Evolutionary conservation across 2,888 invertebrate genomes (phyloP), one percentile per base, ranked within the genome.

Genomic region (Lydus trimaculatus): DNA sequence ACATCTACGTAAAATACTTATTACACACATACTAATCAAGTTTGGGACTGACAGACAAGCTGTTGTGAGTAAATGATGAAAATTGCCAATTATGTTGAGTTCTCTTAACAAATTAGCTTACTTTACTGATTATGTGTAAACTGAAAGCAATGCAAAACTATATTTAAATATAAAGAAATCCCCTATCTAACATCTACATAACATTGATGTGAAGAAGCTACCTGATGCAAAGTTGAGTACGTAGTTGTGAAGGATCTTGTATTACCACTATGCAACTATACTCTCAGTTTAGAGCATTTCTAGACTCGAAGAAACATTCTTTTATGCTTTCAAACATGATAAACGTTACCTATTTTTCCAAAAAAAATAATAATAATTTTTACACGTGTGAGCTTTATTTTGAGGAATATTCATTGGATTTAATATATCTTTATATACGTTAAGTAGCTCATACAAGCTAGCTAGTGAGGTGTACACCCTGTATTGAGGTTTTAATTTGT

Each of bases 381-480:
- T 61, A 70, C 76, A 72, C 72, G 74, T 76, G 75, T 76, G 73
- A 72, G 74, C 74, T 80, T 76, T 82, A 82, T 82, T 81, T 83
- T 82, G 79, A 81, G 72, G 75, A 73, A 68, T 69, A 78, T 67
- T 71, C 75, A 72, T 76, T 75, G 73, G 75, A 81, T 81, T 82
- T 80, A 74, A 73, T 81, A 79, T 81, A 80, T 78, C 80, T 81
- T 74, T 76, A 76, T 82, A 79, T 80, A 82, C 80, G 81, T 81
- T 80, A 82, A 81, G 78, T 81, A 82, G 78, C 79, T 81, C 80
- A 81, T 81, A 81, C 82, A 82, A 82, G 79, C 78, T 81, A 80
- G 81, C 81, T 80, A 82, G 79, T 80, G 78, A 80, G 83, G 83
- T 84, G 83, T 81, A 83, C 83, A 83, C 84, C 84, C 82, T 83